A percentile compares a stretch with the other conserved stretches of the same genome.
phyloP scores from a whole-genome alignment of 92 coral and sea anemone species.

The Phenganax stokvisi region DNA sequence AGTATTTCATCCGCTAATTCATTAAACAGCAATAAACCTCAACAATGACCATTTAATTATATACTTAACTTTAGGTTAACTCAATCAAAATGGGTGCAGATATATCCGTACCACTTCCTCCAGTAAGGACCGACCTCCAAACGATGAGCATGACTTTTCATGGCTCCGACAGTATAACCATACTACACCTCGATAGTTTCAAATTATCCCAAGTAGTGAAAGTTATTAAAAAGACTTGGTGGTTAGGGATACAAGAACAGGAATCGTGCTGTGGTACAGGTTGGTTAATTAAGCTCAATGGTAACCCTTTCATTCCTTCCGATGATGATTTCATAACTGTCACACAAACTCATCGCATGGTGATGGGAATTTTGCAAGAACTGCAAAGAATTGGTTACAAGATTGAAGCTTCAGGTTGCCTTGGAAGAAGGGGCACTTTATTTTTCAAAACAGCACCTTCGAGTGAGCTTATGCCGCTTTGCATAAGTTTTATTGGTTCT shows the following conservation, averaged over 20 bases:
- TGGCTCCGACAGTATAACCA: constrained; percentile 39
- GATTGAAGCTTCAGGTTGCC: constrained; percentile 41
- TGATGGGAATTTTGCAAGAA: constrained; percentile 47
- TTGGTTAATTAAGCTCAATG: constrained; percentile 52
- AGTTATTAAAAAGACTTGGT: constrained; percentile 56
- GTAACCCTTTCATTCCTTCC: constrained; percentile 45
- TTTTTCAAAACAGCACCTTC: constrained; percentile 49
- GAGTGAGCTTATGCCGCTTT: constrained; percentile 29
- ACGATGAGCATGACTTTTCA: constrained; percentile 48
- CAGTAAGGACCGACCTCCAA: constrained; percentile 55
- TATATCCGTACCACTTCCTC: constrained; percentile 36
- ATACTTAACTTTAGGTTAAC: background rate
- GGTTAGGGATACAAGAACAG: constrained; percentile 38
- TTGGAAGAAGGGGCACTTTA: constrained; percentile 50
- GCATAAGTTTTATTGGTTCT: constrained; percentile 49
- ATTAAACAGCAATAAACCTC: too few relatives aligned
- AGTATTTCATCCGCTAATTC: too few relatives aligned
- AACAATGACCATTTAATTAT: background rate
- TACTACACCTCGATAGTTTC: constrained; percentile 45
- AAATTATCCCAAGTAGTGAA: constrained; percentile 51
- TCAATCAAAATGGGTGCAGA: constrained; percentile 36
- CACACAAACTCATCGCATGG: constrained; percentile 44
- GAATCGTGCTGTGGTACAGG: constrained; percentile 43
- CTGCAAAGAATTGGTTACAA: constrained; percentile 62
- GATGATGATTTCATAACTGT: constrained; percentile 20